phyloP scores from a whole-genome alignment of 1,140 invertebrate species.

The Eriosoma lanigerum region DNA sequence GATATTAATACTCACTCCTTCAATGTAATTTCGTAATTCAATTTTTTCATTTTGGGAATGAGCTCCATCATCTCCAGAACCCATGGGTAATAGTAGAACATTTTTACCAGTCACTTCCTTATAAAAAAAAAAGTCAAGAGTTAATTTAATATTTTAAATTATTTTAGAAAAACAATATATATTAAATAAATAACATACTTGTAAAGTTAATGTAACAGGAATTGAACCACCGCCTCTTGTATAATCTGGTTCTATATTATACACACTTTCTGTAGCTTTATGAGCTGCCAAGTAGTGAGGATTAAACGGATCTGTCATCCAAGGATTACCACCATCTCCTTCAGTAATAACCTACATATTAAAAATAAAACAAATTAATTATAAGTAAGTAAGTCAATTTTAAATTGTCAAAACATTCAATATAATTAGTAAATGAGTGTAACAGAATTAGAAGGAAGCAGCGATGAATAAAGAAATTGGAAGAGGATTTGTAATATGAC shows the following conservation, averaged over 20 bases:
- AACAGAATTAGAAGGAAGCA: too few species aligned
- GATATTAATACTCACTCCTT: slow-evolving; percentile 72
- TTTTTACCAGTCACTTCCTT: slow-evolving; percentile 89
- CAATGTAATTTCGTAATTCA: slow-evolving; percentile 87
- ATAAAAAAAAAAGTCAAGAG: slow-evolving; percentile 58
- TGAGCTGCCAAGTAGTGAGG: slow-evolving; percentile 88
- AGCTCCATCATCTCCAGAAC: slow-evolving; percentile 91
- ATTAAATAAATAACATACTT: slow-evolving; percentile 58
- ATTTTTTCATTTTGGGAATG: slow-evolving; percentile 99
- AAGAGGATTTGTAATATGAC: too few species aligned
- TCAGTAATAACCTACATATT: slow-evolving; percentile 58
- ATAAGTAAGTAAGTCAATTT: too few species aligned
- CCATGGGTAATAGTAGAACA: slow-evolving; percentile 88
- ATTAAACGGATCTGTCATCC: slow-evolving; percentile 90
- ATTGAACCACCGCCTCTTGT: slow-evolving; percentile 95
- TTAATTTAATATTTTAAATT: not conserved
- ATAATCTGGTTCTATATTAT: slow-evolving; percentile 89
- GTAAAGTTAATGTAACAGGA: slow-evolving; percentile 86
- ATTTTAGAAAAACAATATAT: too few species aligned
- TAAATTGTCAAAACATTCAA: too few species aligned
- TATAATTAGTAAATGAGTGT: too few species aligned
- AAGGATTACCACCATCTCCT: slow-evolving; percentile 79
- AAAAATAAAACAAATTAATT: slow-evolving; percentile 58
- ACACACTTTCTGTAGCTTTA: slow-evolving; percentile 85
- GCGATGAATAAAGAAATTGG: too few species aligned